A percentile compares a stretch with the other conserved stretches of the same genome.
These are phyloP conservation scores for Heptranchias perlo DNA, from an alignment of 2,113 vertebrate species.

Conservation along the genomic window DNA sequence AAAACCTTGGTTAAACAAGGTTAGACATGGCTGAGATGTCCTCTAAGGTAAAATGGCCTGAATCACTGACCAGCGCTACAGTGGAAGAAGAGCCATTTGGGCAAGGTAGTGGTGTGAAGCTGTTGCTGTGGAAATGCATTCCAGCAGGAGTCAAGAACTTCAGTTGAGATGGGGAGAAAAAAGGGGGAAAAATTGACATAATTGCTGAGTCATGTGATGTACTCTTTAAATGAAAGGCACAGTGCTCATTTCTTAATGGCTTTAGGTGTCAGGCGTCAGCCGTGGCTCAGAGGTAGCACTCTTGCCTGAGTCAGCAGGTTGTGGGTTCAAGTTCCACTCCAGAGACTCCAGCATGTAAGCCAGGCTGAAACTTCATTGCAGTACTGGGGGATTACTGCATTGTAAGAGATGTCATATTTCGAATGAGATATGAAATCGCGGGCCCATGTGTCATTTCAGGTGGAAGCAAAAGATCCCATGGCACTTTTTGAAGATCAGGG, in stretches of 20 bases:
- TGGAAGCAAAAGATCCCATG: background rate
- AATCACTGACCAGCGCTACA: background rate
- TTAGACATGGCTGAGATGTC: background rate
- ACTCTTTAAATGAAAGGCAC: background rate
- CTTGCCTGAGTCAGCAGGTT: background rate
- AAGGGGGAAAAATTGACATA: background rate
- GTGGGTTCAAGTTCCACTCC: background rate
- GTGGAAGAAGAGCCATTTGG: background rate
- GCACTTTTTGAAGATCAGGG: background rate
- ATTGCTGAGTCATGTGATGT: background rate
- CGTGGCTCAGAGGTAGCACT: background rate
- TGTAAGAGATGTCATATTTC: background rate
- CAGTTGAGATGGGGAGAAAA: background rate
- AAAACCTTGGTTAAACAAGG: background rate
- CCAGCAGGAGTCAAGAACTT: background rate
- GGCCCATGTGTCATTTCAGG: background rate
- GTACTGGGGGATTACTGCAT: background rate
- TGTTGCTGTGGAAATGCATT: background rate
- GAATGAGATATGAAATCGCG: background rate
- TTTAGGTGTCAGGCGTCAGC: background rate
- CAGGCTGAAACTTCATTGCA: background rate
- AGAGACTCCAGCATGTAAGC: background rate
- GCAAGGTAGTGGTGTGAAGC: background rate
- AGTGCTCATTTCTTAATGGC: background rate
- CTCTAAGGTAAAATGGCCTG: background rate